Conservation (phyloP, 2,888 invertebrate species). For the Junonia oenone region DNA sequence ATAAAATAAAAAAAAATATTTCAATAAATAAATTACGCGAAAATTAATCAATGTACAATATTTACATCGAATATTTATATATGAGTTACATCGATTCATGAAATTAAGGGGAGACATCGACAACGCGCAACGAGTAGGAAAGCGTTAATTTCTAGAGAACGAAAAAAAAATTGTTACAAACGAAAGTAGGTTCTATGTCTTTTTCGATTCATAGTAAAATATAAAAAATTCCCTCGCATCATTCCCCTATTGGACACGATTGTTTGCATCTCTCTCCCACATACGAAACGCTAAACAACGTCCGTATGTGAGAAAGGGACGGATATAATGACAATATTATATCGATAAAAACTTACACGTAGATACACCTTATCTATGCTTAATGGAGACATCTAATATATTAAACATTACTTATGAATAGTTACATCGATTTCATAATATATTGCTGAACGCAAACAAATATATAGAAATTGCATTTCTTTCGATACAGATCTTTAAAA, state of each 20-base stretch:
- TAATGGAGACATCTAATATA: constrained; percentile 73
- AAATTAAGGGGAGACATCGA: constrained; percentile 55
- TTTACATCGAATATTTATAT: constrained; percentile 74
- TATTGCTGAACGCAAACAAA: constrained; percentile 36
- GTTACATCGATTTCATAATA: constrained; percentile 58
- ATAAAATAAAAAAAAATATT: constrained; percentile 59
- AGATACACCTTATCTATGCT: constrained; percentile 65
- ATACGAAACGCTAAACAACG: constrained; percentile 27
- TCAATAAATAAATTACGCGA: constrained; percentile 70
- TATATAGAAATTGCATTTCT: constrained; percentile 37
- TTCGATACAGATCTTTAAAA: constrained; percentile 24
- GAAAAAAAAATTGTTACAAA: constrained; percentile 43
- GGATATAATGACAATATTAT: constrained; percentile 57
- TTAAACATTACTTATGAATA: constrained; percentile 72
- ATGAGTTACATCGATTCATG: constrained; percentile 39
- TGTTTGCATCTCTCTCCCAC: constrained; percentile 44
- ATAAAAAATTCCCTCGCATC: constrained; percentile 72
- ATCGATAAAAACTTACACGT: constrained; percentile 71
- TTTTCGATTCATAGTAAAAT: constrained; percentile 77
- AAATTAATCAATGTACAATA: constrained; percentile 73
- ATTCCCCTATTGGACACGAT: constrained; percentile 74
- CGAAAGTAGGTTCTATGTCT: constrained; percentile 63
- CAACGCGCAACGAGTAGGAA: constrained; percentile 49
- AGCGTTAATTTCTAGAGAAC: constrained; percentile 44
- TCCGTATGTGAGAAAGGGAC: constrained; percentile 45